Evolutionary conservation across 2,113 vertebrate genomes (phyloP).

Genomic region (Prinia subflava): DNA sequence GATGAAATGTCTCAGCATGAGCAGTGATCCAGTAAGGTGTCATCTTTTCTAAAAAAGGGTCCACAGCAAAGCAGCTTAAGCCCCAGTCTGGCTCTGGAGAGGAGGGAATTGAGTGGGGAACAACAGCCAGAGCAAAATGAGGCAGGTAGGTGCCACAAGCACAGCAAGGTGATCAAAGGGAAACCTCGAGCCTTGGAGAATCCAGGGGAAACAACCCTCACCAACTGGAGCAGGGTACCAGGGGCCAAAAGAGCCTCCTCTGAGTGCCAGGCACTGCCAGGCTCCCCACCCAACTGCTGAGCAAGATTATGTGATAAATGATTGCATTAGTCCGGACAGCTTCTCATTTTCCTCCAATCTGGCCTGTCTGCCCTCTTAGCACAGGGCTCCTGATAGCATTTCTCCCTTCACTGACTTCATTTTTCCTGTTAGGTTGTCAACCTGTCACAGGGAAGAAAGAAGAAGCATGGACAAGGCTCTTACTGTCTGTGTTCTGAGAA

Average conservation of each 20-base stretch:
- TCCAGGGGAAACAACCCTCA: background rate
- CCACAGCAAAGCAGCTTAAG: fast-evolving
- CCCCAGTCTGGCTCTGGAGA: background rate
- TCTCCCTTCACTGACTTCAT: constrained; percentile 68
- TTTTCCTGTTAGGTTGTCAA: constrained; percentile 68
- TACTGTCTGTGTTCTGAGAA: background rate
- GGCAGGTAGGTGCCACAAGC: background rate
- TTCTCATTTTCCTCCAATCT: constrained; percentile 73
- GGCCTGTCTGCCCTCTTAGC: constrained; percentile 73
- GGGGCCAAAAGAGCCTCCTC: background rate
- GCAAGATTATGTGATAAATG: constrained; percentile 71
- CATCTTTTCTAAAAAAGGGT: background rate
- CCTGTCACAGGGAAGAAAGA: constrained; percentile 53
- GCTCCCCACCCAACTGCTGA: constrained; percentile 17
- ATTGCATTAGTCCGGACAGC: constrained; percentile 70
- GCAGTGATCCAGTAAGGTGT: background rate
- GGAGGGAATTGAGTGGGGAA: background rate
- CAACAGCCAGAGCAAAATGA: fast-evolving
- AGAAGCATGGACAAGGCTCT: constrained; percentile 14
- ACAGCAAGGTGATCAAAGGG: background rate
- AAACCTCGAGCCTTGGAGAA: background rate
- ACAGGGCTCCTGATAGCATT: constrained; percentile 68
- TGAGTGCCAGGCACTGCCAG: constrained; percentile 20
- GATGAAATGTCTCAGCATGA: constrained; percentile 12
- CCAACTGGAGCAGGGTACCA: background rate